Evolutionary conservation across 23 tunicate genomes (phyloP).

Genomic region (Styela plicata): DNA sequence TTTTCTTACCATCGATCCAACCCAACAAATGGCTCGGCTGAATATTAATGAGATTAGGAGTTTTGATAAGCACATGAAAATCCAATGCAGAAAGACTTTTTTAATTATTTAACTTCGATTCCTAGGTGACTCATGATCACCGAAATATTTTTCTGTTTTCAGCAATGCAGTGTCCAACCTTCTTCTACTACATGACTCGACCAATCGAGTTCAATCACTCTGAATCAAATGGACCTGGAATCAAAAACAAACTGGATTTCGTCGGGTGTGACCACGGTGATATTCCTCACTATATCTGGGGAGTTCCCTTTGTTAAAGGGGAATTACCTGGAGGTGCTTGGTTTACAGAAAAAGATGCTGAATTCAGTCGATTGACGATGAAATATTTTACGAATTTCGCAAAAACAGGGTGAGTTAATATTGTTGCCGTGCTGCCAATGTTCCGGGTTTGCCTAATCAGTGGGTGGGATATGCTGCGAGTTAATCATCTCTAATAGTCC

Average conservation of each 20-base stretch:
- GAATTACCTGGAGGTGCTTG: slow-evolving; percentile 60
- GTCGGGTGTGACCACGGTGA: slow-evolving; percentile 85
- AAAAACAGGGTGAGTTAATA: slow-evolving; percentile 51
- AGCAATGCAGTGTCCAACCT: slow-evolving; percentile 60
- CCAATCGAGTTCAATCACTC: slow-evolving; percentile 64
- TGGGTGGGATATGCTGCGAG: too few relatives aligned
- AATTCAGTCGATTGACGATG: slow-evolving; percentile 68
- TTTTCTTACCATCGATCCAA: too few relatives aligned
- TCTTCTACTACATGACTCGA: slow-evolving; percentile 61
- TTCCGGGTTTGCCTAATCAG: too few relatives aligned
- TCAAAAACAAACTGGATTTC: slow-evolving; percentile 67
- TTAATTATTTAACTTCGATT: too few relatives aligned
- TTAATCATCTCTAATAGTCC: too few relatives aligned
- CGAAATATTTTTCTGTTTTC: too few relatives aligned
- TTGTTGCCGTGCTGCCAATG: not conserved
- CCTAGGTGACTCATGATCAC: too few relatives aligned
- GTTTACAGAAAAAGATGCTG: slow-evolving; percentile 74
- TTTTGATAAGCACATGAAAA: too few relatives aligned
- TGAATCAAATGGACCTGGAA: slow-evolving; percentile 58
- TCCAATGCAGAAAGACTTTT: too few relatives aligned
- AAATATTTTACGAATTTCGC: slow-evolving; percentile 79
- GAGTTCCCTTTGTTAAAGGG: slow-evolving; percentile 70
- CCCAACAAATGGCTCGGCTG: too few relatives aligned
- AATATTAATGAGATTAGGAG: too few relatives aligned
- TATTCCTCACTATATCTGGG: slow-evolving; percentile 63